A percentile compares a stretch with the other conserved stretches of the same genome.
Evolutionary conservation across 2,797 vertebrate species (phyloP).

Genomic region (Enteromius treurensis): DNA sequence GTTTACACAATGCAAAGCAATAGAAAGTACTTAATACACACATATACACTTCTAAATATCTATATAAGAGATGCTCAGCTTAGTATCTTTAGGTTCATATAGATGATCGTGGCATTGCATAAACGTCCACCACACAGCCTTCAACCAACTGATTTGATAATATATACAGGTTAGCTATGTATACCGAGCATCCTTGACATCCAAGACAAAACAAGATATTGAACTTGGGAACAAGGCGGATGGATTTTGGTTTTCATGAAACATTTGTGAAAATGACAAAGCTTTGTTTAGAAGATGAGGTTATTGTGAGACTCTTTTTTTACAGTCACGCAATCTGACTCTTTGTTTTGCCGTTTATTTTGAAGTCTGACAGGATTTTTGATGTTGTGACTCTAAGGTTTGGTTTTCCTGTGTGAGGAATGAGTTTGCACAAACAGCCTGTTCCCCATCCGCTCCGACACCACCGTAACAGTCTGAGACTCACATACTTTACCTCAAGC

Average conservation of each 20-base stretch:
- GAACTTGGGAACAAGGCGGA: conserved; percentile 29
- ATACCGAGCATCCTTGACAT: conserved; percentile 17
- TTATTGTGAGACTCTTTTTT: conserved; percentile 32
- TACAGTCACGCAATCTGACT: conserved; percentile 45
- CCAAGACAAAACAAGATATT: conserved; percentile 38
- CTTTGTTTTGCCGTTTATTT: conserved; percentile 59
- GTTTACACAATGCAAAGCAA: conserved; percentile 58
- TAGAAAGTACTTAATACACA: conserved; percentile 48
- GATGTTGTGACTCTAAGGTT: conserved; percentile 46
- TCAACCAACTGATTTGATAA: conserved; percentile 1
- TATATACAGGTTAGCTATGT: conserved; percentile 18
- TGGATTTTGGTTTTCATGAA: conserved; percentile 36
- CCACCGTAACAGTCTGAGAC: conserved; percentile 68
- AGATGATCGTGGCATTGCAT: not conserved
- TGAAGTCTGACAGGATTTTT: conserved; percentile 57
- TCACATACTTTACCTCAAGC: conserved; percentile 25
- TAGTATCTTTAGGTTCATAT: not conserved
- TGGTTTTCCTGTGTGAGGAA: conserved; percentile 72
- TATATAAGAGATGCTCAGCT: conserved; percentile 19
- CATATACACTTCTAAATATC: conserved; percentile 6
- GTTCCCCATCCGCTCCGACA: conserved; percentile 75
- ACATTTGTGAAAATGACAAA: conserved; percentile 22
- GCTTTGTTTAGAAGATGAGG: conserved; percentile 28
- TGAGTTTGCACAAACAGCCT: conserved; percentile 72
- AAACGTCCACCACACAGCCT: not conserved